These are phyloP conservation scores for Sebastes reedi DNA, from an alignment of 2,797 vertebrate genomes.

Conservation along the genomic window DNA sequence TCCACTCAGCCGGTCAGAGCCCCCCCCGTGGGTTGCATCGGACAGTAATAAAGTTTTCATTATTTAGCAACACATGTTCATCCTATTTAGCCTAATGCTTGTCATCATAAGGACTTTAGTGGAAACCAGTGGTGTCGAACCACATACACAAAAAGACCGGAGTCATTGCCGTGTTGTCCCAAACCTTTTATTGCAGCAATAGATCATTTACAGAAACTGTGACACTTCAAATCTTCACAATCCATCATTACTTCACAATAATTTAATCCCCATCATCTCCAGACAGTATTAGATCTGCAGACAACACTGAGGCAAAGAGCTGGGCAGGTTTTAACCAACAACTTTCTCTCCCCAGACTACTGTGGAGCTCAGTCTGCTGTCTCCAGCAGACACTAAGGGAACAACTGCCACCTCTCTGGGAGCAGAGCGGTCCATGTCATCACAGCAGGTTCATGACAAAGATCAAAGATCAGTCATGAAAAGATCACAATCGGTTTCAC, in stretches of 20 bases:
- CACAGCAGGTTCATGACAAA: slow-evolving; percentile 11
- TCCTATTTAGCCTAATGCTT: no score
- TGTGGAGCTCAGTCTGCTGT: not conserved
- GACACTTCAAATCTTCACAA: slow-evolving; percentile 56
- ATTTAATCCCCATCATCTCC: slow-evolving; percentile 67
- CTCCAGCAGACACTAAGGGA: not conserved
- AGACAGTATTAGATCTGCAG: slow-evolving; percentile 46
- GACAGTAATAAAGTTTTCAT: no score
- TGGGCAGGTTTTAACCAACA: not conserved
- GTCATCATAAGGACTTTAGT: no score
- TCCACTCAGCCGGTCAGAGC: no score
- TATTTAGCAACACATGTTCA: no score
- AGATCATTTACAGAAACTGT: slow-evolving; percentile 72
- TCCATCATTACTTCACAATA: slow-evolving; percentile 68
- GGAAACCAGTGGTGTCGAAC: no score
- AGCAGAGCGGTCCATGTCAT: slow-evolving; percentile 16
- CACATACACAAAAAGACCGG: not conserved
- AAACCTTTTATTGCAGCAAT: slow-evolving; percentile 83
- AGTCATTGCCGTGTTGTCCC: slow-evolving; percentile 58
- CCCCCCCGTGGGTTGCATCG: no score
- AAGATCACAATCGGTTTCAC: not conserved
- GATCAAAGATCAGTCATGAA: slow-evolving; percentile 26
- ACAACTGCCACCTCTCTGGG: not conserved
- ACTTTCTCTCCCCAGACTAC: not conserved
- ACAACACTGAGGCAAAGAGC: slow-evolving; percentile 1